Evolutionary conservation across 2,888 invertebrate genomes (phyloP), one percentile per base, ranked within the genome.

Genomic region (Ophioninae sp.): DNA sequence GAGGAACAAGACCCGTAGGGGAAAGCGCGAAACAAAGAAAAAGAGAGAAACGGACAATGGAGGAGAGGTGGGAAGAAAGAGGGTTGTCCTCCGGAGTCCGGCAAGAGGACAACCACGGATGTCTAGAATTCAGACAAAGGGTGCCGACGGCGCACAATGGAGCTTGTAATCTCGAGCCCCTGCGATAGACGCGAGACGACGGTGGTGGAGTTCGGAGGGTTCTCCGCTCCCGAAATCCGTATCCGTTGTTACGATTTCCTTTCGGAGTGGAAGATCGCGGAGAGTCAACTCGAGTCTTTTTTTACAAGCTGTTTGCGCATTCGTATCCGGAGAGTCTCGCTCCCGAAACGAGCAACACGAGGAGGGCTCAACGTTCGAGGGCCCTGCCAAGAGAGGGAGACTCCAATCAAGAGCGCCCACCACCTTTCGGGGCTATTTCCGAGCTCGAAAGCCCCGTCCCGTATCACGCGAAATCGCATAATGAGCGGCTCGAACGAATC

Each of bases 131-230:
- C 92, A 92, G 92, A 92, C 91, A 92, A 92, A 92, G 91, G 91
- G 89, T 87, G 88, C 88, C 87, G 81, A 86, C 87, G 84, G 89
- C 89, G 85, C 91, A 92, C 92, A 92, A 92, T 92, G 88, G 79
- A 57, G 90, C 90, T 91, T 91, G 92, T 92, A 92, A 92, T 92
- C 92, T 92, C 90, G 88, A 91, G 88, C 90, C 91, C 91, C 91
- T 91, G 88, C 89, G 90, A 91, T 73, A 65, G 50, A 65, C 50
- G 41, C 56, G 57, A 69, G 75, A n/a, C 89, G 89, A 89, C 87
- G 75, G 75, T 73, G 64, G 67, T 67, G 30, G 61, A 61, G 79
- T 57, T 75, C 21, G 30, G 41, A 64, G 20, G 21, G 21, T 13
- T 30, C 65, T 65, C 20, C 59, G 68, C 44, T 72, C 50, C 65